Percentiles rank a stretch among this genome's conserved stretches.
Conservation (phyloP, 37 sponge, comb jelly and placozoan genomes). For the Crambe crambe region DNA sequence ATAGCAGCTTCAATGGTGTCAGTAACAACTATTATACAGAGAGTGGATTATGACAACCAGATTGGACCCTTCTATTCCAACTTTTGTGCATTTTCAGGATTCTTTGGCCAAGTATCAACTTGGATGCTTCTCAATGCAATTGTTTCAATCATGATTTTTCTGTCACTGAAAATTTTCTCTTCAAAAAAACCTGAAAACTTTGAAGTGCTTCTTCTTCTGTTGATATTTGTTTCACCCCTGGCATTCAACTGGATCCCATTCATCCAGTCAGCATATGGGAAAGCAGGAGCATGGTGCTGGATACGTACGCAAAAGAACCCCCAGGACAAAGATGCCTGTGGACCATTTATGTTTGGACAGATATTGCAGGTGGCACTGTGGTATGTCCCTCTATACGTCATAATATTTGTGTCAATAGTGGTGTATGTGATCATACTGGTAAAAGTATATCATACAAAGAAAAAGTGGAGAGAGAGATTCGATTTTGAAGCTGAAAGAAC, state of each 20-base stretch:
- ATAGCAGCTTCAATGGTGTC: too few species aligned
- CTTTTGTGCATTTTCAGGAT: too few species aligned
- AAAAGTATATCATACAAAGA: neutral
- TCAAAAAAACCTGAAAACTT: too few species aligned
- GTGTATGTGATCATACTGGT: constrained; percentile 18
- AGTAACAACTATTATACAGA: too few species aligned
- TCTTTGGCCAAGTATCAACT: too few species aligned
- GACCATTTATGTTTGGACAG: constrained; percentile 11
- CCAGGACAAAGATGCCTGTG: constrained; percentile 10
- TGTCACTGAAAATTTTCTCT: too few species aligned
- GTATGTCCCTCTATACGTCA: constrained; percentile 47
- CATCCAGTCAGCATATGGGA: constrained; percentile 46
- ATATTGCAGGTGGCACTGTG: constrained; percentile 33
- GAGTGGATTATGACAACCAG: too few species aligned
- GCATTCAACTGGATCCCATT: constrained; percentile 70
- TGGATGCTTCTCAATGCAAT: too few species aligned
- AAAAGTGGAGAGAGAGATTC: neutral
- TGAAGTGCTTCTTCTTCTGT: constrained; percentile 7
- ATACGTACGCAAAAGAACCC: too few species aligned
- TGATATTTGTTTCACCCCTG: constrained; percentile 48
- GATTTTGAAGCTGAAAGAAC: neutral
- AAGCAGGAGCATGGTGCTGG: constrained; percentile 76
- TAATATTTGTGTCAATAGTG: constrained; percentile 11
- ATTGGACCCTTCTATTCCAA: too few species aligned
- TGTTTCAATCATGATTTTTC: too few species aligned